Evolutionary conservation across 2,113 vertebrate genomes (phyloP), one percentile per base, ranked within the genome.

Genomic region (Eulacestoma nigropectus): DNA sequence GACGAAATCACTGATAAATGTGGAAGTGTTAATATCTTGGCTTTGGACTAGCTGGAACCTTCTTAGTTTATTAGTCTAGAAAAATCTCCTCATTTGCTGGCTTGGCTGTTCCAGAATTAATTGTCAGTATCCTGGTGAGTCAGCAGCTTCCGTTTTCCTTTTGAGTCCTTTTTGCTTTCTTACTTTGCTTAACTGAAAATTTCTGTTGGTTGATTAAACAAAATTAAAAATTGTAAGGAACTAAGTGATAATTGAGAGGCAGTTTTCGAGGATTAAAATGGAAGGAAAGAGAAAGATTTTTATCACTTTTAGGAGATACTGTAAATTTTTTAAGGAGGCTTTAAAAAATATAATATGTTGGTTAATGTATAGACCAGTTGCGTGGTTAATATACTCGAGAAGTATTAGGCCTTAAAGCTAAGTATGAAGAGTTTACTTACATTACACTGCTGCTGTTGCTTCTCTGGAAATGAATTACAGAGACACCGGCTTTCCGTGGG

Each of bases 51-150:
- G 65, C 78, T 80, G 53, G 89, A 97, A 87, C 89, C 93, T 75
- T 93, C 65, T 75, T 77, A 84, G 75, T 77, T 93, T 91, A 90
- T 93, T 87, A 84, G 62, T 95, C 91, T 97, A 97, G 97, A 96
- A 96, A 94, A 87, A 86, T 57, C 57, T 86, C 49, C 30, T 95
- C n/a, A 27, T 74, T 90, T 84, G 37, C 59, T 88, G 78, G 81
- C 90, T 81, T 96, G 69, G 72, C 92, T 84, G 55, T 47, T 86
- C 72, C 76, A 91, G 87, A 83, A 89, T 88, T 90, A 75, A 64
- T 42, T 60, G 69, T 46, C 52, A 29, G 13, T 57, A 37, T 95
- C 87, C 64, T 82, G 68, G 39, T 69, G 77, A 86, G 94, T 84
- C 86, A 42, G 57, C 68, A 68, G 79, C 57, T 89, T 63, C 42